Evolutionary conservation across 2,888 invertebrate species (phyloP), one percentile per base, ranked within the genome.

Genomic region (Megamerina dolium): DNA sequence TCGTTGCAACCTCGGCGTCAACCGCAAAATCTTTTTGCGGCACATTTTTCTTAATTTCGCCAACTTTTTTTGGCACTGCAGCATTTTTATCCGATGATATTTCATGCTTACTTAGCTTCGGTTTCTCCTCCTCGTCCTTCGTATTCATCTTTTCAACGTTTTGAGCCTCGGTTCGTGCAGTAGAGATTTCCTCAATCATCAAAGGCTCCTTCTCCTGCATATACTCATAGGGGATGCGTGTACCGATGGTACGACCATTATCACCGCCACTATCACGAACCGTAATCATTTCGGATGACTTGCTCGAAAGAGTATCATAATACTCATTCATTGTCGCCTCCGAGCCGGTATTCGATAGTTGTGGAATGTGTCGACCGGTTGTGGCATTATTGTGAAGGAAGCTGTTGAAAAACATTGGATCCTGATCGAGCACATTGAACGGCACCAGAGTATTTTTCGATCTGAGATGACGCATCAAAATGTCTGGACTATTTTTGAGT

Each of bases 401-500:
- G 37, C 59, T 57, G 17, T 67, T 60, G 17, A 69, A 60, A 44
- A 69, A 68, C 39, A 64, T 49, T 2, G 60, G 53, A 43, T 68
- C 64, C 43, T 65, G 67, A n/a, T 68, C 69, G 5, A 69, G 52
- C 3, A 64, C 36, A 46, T 64, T 69, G 33, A 63, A 67, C 0
- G 59, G 49, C 3, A 49, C 35, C 3, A 36, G 16, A 0, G 54
- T 43, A 6, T 48, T 48, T 12, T 59, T 43, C 0, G 65, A 54
- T 3, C 58, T 59, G 12, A 68, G 39, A 26, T 60, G 53, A 8
- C 56, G 55, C 2, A 65, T 39, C 27, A 68, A 41, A 4, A 60
- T 37, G 5, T 58, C 51, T 0, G 70, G 69, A 41, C 58, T 60
- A 30, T 58, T 50, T 27, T 61, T 55, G 1, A 68, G 49, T 26